Percentiles rank a stretch among this genome's conserved stretches.
These are phyloP conservation scores for Trochalopteron elliotii DNA, from an alignment of 2,113 vertebrate species.

Conservation along the genomic window DNA sequence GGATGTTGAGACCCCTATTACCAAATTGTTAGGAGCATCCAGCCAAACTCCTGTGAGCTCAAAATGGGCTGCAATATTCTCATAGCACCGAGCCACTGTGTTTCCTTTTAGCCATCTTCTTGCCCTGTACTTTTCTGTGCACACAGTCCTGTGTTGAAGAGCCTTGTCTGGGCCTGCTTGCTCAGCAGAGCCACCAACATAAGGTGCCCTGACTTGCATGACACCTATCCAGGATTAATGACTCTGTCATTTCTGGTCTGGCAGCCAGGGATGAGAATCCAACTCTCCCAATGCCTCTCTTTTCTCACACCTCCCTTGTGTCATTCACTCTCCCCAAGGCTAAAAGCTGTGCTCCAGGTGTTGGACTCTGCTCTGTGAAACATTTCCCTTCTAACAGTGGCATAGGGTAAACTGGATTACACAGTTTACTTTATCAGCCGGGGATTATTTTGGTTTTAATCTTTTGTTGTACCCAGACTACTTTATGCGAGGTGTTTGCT, in stretches of 20 bases:
- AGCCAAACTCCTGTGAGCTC: background rate
- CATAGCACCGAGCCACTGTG: background rate
- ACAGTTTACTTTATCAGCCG: background rate
- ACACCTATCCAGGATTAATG: background rate
- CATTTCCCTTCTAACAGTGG: background rate
- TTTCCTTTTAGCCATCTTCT: background rate
- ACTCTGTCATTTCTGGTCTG: background rate
- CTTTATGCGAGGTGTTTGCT: background rate
- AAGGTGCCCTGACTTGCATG: background rate
- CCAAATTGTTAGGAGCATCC: background rate
- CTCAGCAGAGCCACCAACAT: background rate
- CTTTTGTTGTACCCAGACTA: background rate
- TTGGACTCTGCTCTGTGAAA: background rate
- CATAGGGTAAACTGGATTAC: background rate
- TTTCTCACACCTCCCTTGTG: background rate
- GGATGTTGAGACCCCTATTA: background rate
- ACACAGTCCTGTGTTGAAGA: background rate
- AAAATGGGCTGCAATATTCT: background rate
- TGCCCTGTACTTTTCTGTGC: background rate
- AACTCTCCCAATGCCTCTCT: background rate
- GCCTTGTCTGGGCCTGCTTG: background rate
- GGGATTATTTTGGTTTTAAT: background rate
- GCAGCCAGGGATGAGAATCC: background rate
- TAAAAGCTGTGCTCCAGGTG: background rate
- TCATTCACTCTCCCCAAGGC: background rate